Base-by-base conservation (phyloP, 2,113 vertebrate species). In the Eira barbara region DNA sequence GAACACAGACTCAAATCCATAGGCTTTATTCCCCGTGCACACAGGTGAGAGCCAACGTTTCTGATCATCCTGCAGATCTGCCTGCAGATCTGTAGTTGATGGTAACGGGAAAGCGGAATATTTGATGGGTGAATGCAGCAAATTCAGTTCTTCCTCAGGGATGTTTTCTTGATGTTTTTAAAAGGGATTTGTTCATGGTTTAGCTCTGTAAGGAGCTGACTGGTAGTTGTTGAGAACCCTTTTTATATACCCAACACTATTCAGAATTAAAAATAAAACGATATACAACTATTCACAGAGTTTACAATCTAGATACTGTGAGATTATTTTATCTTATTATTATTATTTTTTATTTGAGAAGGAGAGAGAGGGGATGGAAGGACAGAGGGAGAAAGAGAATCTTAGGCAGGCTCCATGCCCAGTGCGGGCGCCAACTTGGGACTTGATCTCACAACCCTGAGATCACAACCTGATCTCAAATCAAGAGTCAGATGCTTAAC, bases 11-110 rank as follows among this genome's bases (percentile, higher is more conserved):
- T 80, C n/a, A 1, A 1, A 10, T 15, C 23, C 7, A 49, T 4
- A 0, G 0, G 42, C 10, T 45, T 20, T 12, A 4, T 23, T 31
- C 4, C 20, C 25, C 12, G 3, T 10, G 3, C 5, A 4, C n/a
- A 20, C 27, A 52, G 20, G 13, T 10, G 49, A 63, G 17, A 80
- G 42, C 29, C 29, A 45, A 4, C 8, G 3, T 39, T 79, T 86
- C 42, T 47, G 17, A 42, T 25, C 39, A 13, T 27, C 65, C 13
- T 34, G 17, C 52, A 55, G 52, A 55, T 55, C 9, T 6, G 20
- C 73, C 63, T n/a, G 21, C 23, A 55, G 29, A 36, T 15, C 74
- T 52, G 63, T 69, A 2, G 11, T 59, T 52, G 55, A 61, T 52
- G 34, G 14, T 17, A 20, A 34, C 3, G 34, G 83, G 36, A 7